phyloP scores from a whole-genome alignment of 2,113 vertebrate genomes.

The Phalacrocorax carbo region DNA sequence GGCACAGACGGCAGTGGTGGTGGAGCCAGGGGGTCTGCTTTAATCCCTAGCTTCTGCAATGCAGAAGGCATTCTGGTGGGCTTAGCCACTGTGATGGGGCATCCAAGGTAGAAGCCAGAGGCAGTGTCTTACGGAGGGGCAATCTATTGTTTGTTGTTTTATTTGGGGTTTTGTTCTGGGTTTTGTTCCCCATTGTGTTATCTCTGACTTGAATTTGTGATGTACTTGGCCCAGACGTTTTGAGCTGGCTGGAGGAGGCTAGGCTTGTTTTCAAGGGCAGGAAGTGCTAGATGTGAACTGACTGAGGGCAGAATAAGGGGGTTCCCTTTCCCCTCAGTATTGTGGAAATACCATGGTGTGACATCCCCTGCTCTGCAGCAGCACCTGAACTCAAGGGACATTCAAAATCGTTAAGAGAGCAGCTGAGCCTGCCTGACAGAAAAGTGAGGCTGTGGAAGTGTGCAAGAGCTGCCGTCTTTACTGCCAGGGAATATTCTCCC shows the following conservation, averaged over 20 bases:
- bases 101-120: neutral
- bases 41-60: neutral
- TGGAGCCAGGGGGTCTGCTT: neutral
- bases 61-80: neutral
- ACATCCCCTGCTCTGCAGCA: neutral
- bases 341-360: neutral
- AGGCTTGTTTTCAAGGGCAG: neutral
- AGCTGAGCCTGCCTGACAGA: neutral
- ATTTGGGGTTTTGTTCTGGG: neutral
- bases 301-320: neutral
- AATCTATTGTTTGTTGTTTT: neutral
- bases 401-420: neutral
- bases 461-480: neutral
- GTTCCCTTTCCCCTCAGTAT: neutral
- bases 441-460: accelerated
- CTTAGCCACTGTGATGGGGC: neutral
- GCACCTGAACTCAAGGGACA: neutral
- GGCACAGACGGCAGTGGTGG: neutral
- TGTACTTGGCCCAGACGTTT: neutral
- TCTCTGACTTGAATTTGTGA: neutral
- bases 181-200: neutral
- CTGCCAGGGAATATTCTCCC: neutral
- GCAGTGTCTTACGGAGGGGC: neutral
- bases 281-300: neutral
- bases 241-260: neutral